Conservation (phyloP, 2,113 vertebrate species). For the Grammomys dolichurus region DNA sequence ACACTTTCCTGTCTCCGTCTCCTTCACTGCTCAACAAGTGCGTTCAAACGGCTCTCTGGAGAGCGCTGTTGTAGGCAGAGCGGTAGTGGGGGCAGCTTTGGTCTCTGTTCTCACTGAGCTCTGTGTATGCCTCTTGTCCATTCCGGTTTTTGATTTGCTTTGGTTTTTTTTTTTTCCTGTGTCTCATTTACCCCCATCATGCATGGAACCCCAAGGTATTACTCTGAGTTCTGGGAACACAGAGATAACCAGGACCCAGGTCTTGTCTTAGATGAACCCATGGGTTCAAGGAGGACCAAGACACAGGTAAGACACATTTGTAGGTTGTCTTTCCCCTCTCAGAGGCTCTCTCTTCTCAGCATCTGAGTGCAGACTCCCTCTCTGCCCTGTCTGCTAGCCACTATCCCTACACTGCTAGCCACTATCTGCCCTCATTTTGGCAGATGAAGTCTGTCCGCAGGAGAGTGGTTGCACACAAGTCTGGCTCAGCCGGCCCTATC, state of each 20-base stretch:
- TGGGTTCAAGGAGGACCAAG: background rate
- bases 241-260: background rate
- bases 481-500: background rate
- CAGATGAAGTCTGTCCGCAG: slow-evolving; percentile 33
- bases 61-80: background rate
- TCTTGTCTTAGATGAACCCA: background rate
- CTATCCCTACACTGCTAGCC: background rate
- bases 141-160: background rate
- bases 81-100: background rate
- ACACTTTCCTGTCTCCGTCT: background rate
- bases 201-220: background rate
- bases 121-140: background rate
- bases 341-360: background rate
- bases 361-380: background rate
- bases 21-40: background rate
- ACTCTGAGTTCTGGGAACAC: background rate
- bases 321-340: background rate
- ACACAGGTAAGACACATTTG: background rate
- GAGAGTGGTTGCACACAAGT: slow-evolving; percentile 30
- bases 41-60: background rate
- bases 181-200: background rate
- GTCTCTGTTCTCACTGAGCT: background rate
- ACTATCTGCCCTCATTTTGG: background rate
- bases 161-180: background rate
- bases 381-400: background rate